Conservation (phyloP, 2,797 vertebrate species). For the Merluccius polli region DNA sequence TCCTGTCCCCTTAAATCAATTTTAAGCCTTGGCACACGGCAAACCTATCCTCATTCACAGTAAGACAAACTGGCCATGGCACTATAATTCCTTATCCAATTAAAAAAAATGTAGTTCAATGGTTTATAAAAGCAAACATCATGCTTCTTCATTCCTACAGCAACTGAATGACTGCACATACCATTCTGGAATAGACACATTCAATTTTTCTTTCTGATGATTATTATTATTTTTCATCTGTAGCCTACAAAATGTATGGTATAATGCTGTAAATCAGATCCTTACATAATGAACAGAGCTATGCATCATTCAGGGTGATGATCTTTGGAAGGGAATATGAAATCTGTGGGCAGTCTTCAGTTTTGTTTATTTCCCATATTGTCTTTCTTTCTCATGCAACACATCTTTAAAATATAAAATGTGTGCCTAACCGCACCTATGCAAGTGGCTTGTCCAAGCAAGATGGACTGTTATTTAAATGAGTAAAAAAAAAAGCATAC, state of each 20-base stretch:
- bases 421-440: neutral
- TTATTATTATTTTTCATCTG: neutral
- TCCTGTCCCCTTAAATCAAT: conserved; percentile 50
- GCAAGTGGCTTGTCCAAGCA: neutral
- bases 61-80: conserved; percentile 29
- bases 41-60: conserved; percentile 40
- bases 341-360: neutral
- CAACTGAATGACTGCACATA: neutral
- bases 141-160: neutral
- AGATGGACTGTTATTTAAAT: neutral
- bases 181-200: neutral
- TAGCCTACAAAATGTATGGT: neutral
- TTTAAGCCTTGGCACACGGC: conserved; percentile 40
- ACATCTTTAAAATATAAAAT: neutral
- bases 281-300: neutral
- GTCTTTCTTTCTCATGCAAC: neutral
- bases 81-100: conserved; percentile 5
- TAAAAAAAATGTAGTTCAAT: neutral
- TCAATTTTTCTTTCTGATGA: neutral
- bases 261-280: neutral
- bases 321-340: neutral
- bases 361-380: neutral
- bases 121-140: neutral
- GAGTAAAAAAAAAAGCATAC: neutral
- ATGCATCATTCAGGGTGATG: neutral